phyloP scores from a whole-genome alignment of 1,140 invertebrate genomes.

The Vanessa tameamea region DNA sequence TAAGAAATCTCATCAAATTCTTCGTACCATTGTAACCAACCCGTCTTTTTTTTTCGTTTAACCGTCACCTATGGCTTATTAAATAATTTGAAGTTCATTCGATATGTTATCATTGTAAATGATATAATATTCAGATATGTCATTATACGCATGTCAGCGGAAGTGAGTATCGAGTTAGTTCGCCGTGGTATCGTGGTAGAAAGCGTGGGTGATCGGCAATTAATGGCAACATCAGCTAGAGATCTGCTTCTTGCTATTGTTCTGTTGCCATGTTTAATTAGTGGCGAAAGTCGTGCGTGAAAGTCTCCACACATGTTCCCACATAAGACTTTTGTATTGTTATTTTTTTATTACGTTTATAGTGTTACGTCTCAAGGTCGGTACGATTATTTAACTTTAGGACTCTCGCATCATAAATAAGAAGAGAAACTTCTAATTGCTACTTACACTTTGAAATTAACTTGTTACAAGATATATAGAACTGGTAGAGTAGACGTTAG shows the following conservation, averaged over 20 bases:
- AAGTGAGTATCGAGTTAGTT: slow-evolving; percentile 52
- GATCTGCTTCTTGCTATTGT: slow-evolving; percentile 70
- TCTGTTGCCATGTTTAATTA: slow-evolving; percentile 68
- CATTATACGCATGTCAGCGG: slow-evolving; percentile 27
- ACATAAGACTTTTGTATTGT: slow-evolving; percentile 49
- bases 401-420: not conserved
- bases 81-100: not conserved
- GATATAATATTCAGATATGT: slow-evolving; percentile 26
- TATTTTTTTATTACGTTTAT: slow-evolving; percentile 45
- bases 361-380: slow-evolving; percentile 47
- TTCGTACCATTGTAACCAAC: not conserved
- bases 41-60: not conserved
- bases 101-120: not conserved
- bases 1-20: not conserved
- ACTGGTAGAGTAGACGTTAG: slow-evolving; percentile 20
- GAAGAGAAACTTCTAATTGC: not conserved
- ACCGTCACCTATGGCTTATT: not conserved
- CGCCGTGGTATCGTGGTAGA: slow-evolving; percentile 53
- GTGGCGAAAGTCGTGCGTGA: slow-evolving; percentile 72
- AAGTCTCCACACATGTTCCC: slow-evolving; percentile 57
- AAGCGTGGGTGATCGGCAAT: slow-evolving; percentile 74
- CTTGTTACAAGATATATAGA: not conserved
- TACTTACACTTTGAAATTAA: not conserved
- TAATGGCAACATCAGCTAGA: slow-evolving; percentile 67
- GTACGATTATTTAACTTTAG: slow-evolving; percentile 15